Conservation (phyloP, 35 echinoderm and acorn worm genomes). For the Chiridota heheva region DNA sequence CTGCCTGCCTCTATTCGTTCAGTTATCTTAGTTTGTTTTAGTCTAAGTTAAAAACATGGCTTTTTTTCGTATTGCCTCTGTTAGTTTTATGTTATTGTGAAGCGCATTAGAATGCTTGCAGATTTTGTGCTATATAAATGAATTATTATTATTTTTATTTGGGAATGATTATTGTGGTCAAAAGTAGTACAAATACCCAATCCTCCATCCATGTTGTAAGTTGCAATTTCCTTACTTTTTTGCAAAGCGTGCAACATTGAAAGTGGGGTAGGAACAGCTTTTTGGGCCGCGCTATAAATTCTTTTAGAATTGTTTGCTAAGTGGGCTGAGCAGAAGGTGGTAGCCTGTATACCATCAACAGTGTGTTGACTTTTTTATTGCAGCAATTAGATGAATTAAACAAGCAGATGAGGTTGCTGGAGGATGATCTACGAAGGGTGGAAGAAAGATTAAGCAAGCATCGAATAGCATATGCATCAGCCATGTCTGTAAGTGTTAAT, state of each 20-base stretch:
- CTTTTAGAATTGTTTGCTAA: background rate
- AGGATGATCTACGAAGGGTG: slow-evolving; percentile 76
- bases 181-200: background rate
- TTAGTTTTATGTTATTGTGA: too few relatives aligned
- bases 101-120: too few relatives aligned
- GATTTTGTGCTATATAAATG: too few relatives aligned
- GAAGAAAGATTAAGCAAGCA: slow-evolving; percentile 73
- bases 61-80: too few relatives aligned
- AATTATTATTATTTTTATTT: background rate
- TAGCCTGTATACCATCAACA: background rate
- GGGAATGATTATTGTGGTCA: background rate
- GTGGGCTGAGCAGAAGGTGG: background rate
- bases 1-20: too few relatives aligned
- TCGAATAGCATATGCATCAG: slow-evolving; percentile 54
- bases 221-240: too few relatives aligned
- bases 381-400: slow-evolving; percentile 91
- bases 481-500: slow-evolving; percentile 13
- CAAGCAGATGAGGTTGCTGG: slow-evolving; percentile 79
- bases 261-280: background rate
- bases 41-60: too few relatives aligned
- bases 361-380: background rate
- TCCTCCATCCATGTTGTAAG: background rate
- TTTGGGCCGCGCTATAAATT: background rate
- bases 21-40: too few relatives aligned
- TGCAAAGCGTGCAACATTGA: too few relatives aligned